These are phyloP conservation scores for Gymnothorax javanicus DNA, from an alignment of 2,797 vertebrate species.

Conservation along the genomic window DNA sequence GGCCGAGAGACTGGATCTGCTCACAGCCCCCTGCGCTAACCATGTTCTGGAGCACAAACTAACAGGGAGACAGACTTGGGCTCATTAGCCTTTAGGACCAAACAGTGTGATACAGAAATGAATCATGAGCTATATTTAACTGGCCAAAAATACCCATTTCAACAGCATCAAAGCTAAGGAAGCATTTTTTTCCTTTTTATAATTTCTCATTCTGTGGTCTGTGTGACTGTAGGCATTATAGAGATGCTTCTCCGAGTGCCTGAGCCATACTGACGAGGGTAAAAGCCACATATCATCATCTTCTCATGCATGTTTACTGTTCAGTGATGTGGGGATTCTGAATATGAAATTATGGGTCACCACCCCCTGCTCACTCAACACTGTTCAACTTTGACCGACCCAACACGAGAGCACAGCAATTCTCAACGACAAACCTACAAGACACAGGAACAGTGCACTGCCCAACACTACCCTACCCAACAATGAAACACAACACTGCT, in stretches of 20 bases:
- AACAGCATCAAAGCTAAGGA: background rate
- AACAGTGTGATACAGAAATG: background rate
- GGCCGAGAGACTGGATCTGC: background rate
- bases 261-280: too few relatives aligned
- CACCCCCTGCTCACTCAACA: background rate
- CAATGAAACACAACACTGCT: too few relatives aligned
- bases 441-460: too few relatives aligned
- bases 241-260: too few relatives aligned
- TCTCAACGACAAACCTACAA: too few relatives aligned
- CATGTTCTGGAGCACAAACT: background rate
- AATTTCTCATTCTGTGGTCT: background rate
- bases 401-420: background rate
- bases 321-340: too few relatives aligned
- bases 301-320: too few relatives aligned
- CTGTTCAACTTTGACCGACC: background rate
- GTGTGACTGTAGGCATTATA: background rate
- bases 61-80: background rate
- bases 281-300: too few relatives aligned
- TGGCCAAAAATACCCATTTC: background rate
- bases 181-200: background rate
- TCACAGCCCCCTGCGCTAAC: background rate
- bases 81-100: background rate
- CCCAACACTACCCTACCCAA: too few relatives aligned
- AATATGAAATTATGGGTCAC: background rate
- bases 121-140: constrained; percentile 10